Conservation (phyloP, 2,888 invertebrate genomes). For the Tipula confusa region DNA sequence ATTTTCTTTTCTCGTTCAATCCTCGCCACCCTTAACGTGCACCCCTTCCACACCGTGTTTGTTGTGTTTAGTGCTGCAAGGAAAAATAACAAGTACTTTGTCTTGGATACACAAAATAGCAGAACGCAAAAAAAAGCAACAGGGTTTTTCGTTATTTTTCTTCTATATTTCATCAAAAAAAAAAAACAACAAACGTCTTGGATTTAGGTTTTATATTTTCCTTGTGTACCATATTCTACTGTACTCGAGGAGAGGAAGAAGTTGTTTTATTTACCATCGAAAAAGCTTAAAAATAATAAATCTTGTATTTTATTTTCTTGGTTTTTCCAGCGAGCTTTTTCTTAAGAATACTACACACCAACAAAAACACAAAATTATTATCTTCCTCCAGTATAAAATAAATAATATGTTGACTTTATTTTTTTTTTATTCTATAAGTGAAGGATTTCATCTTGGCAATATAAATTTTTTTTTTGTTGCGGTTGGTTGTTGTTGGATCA, state of each 20-base stretch:
- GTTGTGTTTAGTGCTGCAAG: not conserved
- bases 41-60: not conserved
- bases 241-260: not conserved
- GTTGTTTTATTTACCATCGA: not conserved
- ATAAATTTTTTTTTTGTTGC: not conserved
- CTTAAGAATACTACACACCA: not conserved
- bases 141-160: not conserved
- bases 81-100: constrained; percentile 20
- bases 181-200: not conserved
- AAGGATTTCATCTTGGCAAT: constrained; percentile 20
- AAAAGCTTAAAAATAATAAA: constrained; percentile 25
- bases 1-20: not conserved
- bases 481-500: not conserved
- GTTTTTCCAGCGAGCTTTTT: not conserved
- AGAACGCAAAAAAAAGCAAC: not conserved
- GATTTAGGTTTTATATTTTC: not conserved
- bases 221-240: not conserved
- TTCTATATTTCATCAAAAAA: not conserved
- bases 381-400: not conserved
- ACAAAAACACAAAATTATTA: not conserved
- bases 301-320: not conserved
- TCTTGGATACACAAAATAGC: constrained; percentile 3
- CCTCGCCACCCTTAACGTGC: not conserved
- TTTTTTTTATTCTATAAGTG: not conserved
- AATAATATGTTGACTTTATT: not conserved